Evolutionary conservation across 1,140 invertebrate species (phyloP).

Genomic region (Drosophila pallidifrons): DNA sequence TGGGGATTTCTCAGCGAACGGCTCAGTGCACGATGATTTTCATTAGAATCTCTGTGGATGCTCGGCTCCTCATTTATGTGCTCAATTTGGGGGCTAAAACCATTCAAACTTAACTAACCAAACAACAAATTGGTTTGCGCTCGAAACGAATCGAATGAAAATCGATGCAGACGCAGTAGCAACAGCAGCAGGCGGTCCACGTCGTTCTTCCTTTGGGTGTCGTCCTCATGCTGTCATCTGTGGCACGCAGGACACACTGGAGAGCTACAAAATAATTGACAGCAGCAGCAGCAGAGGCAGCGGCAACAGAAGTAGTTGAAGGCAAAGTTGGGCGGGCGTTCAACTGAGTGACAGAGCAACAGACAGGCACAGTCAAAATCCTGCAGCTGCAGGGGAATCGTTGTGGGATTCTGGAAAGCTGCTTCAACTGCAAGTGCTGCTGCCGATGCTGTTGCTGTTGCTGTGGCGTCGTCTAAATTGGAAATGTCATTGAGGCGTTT

Average conservation of each 20-base stretch:
- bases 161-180: slow-evolving; percentile 27
- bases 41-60: slow-evolving; percentile 21
- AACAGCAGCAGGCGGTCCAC: slow-evolving; percentile 10
- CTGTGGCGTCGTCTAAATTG: slow-evolving; percentile 70
- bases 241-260: slow-evolving; percentile 58
- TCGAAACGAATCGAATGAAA: slow-evolving; percentile 60
- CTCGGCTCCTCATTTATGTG: slow-evolving; percentile 59
- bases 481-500: slow-evolving; percentile 83
- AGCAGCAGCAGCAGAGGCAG: slow-evolving; percentile 31
- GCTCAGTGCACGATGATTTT: slow-evolving; percentile 4
- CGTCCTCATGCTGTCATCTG: slow-evolving; percentile 10
- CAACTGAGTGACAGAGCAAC: slow-evolving; percentile 66
- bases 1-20: neutral
- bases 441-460: slow-evolving; percentile 6
- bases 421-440: slow-evolving; percentile 9
- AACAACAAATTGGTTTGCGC: slow-evolving; percentile 70
- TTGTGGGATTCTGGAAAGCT: slow-evolving; percentile 31
- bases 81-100: slow-evolving; percentile 61
- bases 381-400: slow-evolving; percentile 32
- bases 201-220: neutral
- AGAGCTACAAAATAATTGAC: slow-evolving; percentile 75
- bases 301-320: neutral
- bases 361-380: slow-evolving; percentile 70
- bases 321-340: slow-evolving; percentile 35
- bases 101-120: slow-evolving; percentile 62